Conservation (phyloP, 2,888 invertebrate species). For the Shargacucullia verbasci region DNA sequence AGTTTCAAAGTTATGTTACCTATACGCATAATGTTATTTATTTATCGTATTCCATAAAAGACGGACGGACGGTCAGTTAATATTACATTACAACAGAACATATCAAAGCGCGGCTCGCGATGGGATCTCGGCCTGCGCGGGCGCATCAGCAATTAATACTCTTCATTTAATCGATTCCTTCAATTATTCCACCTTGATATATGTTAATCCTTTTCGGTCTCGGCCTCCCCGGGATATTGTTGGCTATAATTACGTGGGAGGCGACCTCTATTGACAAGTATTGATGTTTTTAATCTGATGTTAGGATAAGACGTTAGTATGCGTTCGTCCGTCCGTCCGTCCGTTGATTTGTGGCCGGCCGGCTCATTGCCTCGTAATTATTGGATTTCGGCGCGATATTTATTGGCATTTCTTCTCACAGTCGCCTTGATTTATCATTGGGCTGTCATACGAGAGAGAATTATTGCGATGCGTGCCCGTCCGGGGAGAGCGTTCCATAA, state of each 20-base stretch:
- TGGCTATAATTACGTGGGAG: slow-evolving; percentile 88
- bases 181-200: slow-evolving; percentile 88
- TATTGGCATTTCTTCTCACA: slow-evolving; percentile 85
- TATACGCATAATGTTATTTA: slow-evolving; percentile 56
- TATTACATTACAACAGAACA: slow-evolving; percentile 66
- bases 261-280: slow-evolving; percentile 88
- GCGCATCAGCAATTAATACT: slow-evolving; percentile 88
- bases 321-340: slow-evolving; percentile 80
- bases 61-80: slow-evolving; percentile 63
- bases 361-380: slow-evolving; percentile 87
- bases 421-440: slow-evolving; percentile 84
- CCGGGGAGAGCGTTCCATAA: slow-evolving; percentile 66
- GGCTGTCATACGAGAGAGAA: slow-evolving; percentile 76
- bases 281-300: slow-evolving; percentile 89
- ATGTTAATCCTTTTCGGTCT: slow-evolving; percentile 85
- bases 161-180: slow-evolving; percentile 89
- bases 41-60: slow-evolving; percentile 54
- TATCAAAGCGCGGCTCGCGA: slow-evolving; percentile 71
- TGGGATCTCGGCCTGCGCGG: slow-evolving; percentile 77
- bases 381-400: slow-evolving; percentile 87
- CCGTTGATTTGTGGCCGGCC: slow-evolving; percentile 85
- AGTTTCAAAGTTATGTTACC: slow-evolving; percentile 63
- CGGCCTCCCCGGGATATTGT: slow-evolving; percentile 86
- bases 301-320: slow-evolving; percentile 88
- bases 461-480: slow-evolving; percentile 76